phyloP scores from a whole-genome alignment of 2,113 vertebrate species.

The Drymodes brunneopygia region DNA sequence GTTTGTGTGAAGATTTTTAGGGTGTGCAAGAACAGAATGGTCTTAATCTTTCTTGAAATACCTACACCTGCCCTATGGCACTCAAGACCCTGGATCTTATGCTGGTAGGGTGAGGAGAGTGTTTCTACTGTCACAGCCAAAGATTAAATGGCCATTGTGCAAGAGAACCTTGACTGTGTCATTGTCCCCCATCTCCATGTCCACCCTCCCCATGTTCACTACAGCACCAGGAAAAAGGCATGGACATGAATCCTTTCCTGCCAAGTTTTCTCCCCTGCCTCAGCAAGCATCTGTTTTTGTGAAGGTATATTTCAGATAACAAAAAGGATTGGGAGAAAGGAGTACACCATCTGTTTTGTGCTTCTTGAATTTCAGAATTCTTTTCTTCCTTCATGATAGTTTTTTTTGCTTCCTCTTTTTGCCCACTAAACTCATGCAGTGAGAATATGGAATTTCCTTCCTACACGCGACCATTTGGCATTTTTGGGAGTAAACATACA shows the following conservation, averaged over 20 bases:
- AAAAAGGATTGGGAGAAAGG: not conserved
- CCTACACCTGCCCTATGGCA: rapidly evolving
- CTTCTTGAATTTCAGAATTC: not conserved
- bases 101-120: not conserved
- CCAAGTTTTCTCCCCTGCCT: not conserved
- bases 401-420: not conserved
- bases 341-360: not conserved
- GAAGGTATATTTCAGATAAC: not conserved
- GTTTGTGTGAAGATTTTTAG: not conserved
- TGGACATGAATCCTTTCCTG: not conserved
- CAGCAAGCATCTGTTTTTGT: not conserved
- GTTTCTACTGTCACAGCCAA: not conserved
- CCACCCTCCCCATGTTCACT: not conserved
- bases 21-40: not conserved
- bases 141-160: not conserved
- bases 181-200: not conserved
- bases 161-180: not conserved
- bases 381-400: not conserved
- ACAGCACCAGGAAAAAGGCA: not conserved
- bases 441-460: not conserved
- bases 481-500: not conserved
- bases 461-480: not conserved
- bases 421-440: not conserved
- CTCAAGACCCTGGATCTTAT: not conserved
- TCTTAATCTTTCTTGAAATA: not conserved